Conservation (phyloP, 2,113 vertebrate genomes). For the Vireo altiloquus region DNA sequence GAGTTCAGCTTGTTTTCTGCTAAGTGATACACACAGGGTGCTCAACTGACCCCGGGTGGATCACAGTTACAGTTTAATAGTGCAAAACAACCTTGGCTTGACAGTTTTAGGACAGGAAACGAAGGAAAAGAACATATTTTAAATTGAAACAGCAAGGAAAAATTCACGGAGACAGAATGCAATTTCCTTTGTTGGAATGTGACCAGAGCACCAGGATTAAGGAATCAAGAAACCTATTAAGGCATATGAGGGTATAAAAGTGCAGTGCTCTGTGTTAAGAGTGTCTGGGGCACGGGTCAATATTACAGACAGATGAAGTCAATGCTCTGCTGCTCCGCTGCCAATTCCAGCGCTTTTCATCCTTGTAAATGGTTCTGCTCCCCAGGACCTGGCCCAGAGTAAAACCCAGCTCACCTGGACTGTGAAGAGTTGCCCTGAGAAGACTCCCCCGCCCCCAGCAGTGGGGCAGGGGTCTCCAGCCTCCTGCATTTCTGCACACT, state of each 20-base stretch:
- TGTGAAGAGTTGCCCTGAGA: conserved; percentile 67
- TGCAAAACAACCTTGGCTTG: conserved; percentile 1
- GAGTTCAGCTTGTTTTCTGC: neutral
- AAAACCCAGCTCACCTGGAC: conserved; percentile 63
- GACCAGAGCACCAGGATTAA: conserved; percentile 50
- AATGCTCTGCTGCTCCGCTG: neutral
- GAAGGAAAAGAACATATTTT: neutral
- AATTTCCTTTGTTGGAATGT: conserved; percentile 51
- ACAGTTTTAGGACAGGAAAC: conserved; percentile 36
- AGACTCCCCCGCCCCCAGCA: neutral
- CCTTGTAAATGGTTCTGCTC: neutral
- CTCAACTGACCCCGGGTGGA: fast-evolving
- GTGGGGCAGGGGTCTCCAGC: conserved; percentile 8
- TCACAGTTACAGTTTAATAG: neutral
- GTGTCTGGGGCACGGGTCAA: neutral
- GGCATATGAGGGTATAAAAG: neutral
- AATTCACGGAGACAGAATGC: conserved; percentile 40
- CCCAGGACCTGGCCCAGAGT: neutral
- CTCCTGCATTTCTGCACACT: conserved; percentile 70
- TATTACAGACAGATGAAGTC: neutral
- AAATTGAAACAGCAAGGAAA: conserved; percentile 28
- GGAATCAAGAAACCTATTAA: conserved; percentile 51
- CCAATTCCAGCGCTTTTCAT: neutral
- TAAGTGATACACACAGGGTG: neutral
- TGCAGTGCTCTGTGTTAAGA: neutral